phyloP scores from a whole-genome alignment of 2,888 invertebrate genomes.

The Dasysyrphus tricinctus region DNA sequence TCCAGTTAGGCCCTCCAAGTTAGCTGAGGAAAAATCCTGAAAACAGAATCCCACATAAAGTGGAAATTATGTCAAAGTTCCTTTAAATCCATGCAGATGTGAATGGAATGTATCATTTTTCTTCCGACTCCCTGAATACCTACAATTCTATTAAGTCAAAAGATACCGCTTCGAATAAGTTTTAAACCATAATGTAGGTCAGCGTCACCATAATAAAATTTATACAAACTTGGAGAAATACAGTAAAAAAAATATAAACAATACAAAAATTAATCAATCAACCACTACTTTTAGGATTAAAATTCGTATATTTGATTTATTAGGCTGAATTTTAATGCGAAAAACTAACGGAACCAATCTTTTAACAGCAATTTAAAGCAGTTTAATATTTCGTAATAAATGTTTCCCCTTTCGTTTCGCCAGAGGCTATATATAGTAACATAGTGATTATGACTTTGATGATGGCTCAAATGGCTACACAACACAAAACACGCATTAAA shows the following conservation, averaged over 20 bases:
- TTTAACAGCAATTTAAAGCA: neutral
- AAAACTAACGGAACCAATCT: slow-evolving; percentile 16
- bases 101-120: too few species aligned
- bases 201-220: neutral
- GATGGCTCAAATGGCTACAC: slow-evolving; percentile 1
- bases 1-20: too few species aligned
- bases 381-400: slow-evolving; percentile 4
- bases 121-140: too few species aligned
- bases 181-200: neutral
- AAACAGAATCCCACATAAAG: too few species aligned
- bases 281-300: neutral
- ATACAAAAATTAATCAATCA: neutral
- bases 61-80: too few species aligned
- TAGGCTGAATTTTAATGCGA: slow-evolving; percentile 1
- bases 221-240: neutral
- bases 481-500: slow-evolving; percentile 5
- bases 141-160: neutral
- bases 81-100: too few species aligned
- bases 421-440: neutral
- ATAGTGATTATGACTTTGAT: neutral
- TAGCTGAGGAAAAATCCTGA: too few species aligned
- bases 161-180: neutral
- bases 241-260: neutral
- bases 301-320: slow-evolving; percentile 2
- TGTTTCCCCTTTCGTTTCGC: neutral